These are phyloP conservation scores for Apamea sordens DNA, from an alignment of 2,888 invertebrate species.

Conservation along the genomic window DNA sequence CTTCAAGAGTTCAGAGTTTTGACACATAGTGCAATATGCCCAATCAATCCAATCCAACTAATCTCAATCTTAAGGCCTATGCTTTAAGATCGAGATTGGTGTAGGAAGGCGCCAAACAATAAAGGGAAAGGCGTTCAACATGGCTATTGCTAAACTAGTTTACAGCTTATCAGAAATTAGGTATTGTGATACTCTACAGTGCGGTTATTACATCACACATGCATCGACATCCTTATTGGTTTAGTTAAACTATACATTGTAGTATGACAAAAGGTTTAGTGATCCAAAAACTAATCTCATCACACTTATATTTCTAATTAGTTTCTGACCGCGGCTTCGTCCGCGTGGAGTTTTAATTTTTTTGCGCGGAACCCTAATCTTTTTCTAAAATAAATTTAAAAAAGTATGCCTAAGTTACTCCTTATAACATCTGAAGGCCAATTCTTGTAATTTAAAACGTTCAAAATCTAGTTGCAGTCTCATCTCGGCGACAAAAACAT, in stretches of 20 bases:
- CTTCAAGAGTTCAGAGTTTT: too few species aligned
- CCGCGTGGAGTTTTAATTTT: too few species aligned
- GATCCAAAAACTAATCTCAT: neutral
- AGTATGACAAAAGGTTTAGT: neutral
- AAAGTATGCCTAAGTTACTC: too few species aligned
- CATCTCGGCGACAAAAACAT: too few species aligned
- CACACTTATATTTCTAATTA: neutral
- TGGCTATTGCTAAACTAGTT: slow-evolving; percentile 17
- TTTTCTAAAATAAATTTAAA: too few species aligned
- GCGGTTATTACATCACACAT: neutral
- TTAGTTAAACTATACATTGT: neutral
- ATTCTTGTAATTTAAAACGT: too few species aligned
- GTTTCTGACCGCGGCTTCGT: too few species aligned
- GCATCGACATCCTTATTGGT: neutral
- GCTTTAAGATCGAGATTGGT: neutral
- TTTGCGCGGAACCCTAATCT: too few species aligned
- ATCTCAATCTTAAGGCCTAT: neutral
- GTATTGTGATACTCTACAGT: neutral
- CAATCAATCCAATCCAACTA: neutral
- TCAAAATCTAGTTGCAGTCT: too few species aligned
- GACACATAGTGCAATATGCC: too few species aligned
- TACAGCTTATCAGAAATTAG: neutral
- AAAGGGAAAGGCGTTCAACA: slow-evolving; percentile 16
- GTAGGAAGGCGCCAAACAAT: neutral
- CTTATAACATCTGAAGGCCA: too few species aligned